Evolutionary conservation across 2,888 invertebrate species (phyloP).

Genomic region (Melipona bicolor): DNA sequence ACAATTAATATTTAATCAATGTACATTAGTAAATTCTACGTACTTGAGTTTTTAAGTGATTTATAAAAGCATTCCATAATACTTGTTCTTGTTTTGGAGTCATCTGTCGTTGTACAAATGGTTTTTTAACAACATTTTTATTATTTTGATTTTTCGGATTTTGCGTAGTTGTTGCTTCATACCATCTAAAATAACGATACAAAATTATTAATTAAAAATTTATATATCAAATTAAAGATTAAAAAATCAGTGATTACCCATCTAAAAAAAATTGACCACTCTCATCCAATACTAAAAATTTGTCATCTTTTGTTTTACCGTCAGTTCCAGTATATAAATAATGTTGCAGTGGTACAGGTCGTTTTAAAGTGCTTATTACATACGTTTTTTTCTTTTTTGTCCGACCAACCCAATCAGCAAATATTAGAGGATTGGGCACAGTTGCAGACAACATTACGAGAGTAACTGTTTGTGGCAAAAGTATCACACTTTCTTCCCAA

Average conservation of each 20-base stretch:
- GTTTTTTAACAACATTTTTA: conserved; percentile 44
- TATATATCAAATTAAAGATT: not conserved
- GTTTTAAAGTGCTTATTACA: conserved; percentile 96
- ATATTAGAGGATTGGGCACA: conserved; percentile 97
- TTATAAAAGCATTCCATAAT: conserved; percentile 92
- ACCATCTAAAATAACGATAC: conserved; percentile 68
- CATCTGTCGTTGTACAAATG: conserved; percentile 35
- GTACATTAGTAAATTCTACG: not conserved
- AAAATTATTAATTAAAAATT: conserved; percentile 10
- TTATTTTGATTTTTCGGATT: conserved; percentile 22
- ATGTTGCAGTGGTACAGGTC: conserved; percentile 98
- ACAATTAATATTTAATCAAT: not conserved
- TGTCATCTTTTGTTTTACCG: conserved; percentile 90
- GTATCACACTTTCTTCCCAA: conserved; percentile 99
- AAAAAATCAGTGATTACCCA: conserved; percentile 57
- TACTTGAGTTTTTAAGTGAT: conserved; percentile 87
- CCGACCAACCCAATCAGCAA: conserved; percentile 97
- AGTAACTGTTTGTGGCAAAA: conserved; percentile 96
- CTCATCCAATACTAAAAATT: conserved; percentile 92
- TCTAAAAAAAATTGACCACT: conserved; percentile 88
- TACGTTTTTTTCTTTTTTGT: conserved; percentile 95
- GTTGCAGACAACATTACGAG: conserved; percentile 99
- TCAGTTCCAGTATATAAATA: conserved; percentile 94
- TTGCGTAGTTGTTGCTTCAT: conserved; percentile 59
- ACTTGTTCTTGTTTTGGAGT: conserved; percentile 91